A percentile compares a stretch with the other conserved stretches of the same genome.
phyloP scores from a whole-genome alignment of 2,888 invertebrate species.

The Drosophila maculinotata region DNA sequence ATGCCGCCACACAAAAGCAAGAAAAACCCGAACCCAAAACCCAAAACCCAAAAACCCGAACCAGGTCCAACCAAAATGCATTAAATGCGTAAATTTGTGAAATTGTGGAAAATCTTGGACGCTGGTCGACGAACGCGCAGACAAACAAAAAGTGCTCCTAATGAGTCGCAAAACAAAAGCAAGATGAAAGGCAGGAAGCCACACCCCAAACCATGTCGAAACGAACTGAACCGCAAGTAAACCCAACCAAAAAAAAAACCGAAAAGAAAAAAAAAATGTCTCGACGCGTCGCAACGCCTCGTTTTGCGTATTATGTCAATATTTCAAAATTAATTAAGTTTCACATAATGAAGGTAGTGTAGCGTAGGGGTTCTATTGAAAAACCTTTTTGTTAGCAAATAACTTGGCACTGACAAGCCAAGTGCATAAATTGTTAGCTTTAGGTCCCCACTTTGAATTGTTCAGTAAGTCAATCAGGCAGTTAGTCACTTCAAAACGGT shows the following conservation, averaged over 20 bases:
- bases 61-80: conserved; percentile 43
- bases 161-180: conserved; percentile 34
- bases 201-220: conserved; percentile 49
- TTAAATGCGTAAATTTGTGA: conserved; percentile 55
- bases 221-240: conserved; percentile 5
- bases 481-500: conserved; percentile 47
- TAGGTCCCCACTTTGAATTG: conserved; percentile 5
- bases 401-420: conserved; percentile 36
- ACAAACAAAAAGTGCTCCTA: conserved; percentile 26
- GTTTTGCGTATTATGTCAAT: conserved; percentile 48
- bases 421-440: conserved; percentile 54
- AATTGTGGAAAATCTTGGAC: conserved; percentile 43
- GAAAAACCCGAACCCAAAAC: conserved; percentile 54
- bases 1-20: conserved; percentile 64
- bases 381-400: conserved; percentile 27
- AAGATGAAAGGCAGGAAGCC: conserved; percentile 64
- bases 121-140: neutral
- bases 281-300: conserved; percentile 6
- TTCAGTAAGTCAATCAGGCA: conserved; percentile 34
- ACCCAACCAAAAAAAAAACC: conserved; percentile 6
- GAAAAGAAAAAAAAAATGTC: neutral
- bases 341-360: conserved; percentile 41
- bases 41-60: conserved; percentile 19
- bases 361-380: conserved; percentile 32
- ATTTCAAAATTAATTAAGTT: conserved; percentile 74